Evolutionary conservation across 2,888 invertebrate genomes (phyloP).

Genomic region (Lamellibrachia satsuma): DNA sequence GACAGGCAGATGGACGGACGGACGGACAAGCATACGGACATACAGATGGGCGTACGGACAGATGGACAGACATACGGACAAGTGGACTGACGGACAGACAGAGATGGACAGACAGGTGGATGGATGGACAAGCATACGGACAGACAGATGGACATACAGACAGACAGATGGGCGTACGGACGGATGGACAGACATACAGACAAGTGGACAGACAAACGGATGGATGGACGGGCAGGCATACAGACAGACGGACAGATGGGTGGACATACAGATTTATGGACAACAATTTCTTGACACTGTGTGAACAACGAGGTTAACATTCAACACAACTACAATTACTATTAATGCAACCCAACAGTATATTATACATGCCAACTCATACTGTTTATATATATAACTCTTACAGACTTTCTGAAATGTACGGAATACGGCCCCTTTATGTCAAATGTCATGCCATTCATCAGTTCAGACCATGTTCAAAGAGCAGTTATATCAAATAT

Average conservation of each 20-base stretch:
- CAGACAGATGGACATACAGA: too few species aligned
- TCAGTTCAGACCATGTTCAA: too few species aligned
- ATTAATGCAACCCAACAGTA: background rate
- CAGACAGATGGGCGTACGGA: too few species aligned
- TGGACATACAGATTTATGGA: background rate
- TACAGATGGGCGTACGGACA: background rate
- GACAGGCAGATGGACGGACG: background rate
- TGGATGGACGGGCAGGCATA: background rate
- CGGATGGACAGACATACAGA: too few species aligned
- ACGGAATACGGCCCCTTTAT: too few species aligned
- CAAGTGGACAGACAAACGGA: background rate
- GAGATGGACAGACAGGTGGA: background rate
- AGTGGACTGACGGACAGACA: background rate
- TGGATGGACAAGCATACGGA: background rate
- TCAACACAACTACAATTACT: background rate
- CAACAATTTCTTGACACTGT: background rate
- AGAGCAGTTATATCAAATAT: too few species aligned
- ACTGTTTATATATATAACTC: too few species aligned
- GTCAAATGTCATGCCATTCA: too few species aligned
- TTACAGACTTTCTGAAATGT: too few species aligned
- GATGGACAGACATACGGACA: background rate
- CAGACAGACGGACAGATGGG: background rate
- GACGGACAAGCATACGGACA: background rate
- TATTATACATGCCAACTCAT: background rate
- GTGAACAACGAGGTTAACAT: background rate